phyloP scores from a whole-genome alignment of 2,888 invertebrate species.

The Drosophila monieri region DNA sequence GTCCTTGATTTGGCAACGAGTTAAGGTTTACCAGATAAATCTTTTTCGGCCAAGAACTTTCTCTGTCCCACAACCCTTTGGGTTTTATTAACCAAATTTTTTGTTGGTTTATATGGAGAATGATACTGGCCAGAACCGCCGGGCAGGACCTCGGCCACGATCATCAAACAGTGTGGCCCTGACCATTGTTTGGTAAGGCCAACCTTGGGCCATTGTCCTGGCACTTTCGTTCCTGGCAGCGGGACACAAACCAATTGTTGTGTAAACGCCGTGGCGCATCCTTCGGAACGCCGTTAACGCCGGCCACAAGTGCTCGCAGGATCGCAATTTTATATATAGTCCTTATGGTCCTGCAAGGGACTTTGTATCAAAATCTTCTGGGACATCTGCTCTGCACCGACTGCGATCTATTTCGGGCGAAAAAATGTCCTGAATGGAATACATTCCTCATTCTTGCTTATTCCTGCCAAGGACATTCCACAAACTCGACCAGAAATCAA shows the following conservation, averaged over 20 bases:
- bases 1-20: slow-evolving; percentile 41
- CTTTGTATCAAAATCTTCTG: slow-evolving; percentile 12
- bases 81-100: slow-evolving; percentile 13
- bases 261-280: slow-evolving; percentile 51
- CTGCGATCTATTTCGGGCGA: slow-evolving; percentile 30
- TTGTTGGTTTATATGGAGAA: background rate
- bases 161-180: background rate
- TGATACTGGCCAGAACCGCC: background rate
- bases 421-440: slow-evolving; percentile 38
- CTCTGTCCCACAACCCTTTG: slow-evolving; percentile 18
- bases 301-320: slow-evolving; percentile 38
- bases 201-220: slow-evolving; percentile 44
- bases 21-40: slow-evolving; percentile 14
- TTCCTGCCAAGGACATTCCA: slow-evolving; percentile 10
- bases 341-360: background rate
- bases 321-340: slow-evolving; percentile 2
- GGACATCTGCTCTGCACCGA: slow-evolving; percentile 29
- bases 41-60: background rate
- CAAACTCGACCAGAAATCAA: slow-evolving; percentile 15
- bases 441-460: slow-evolving; percentile 29
- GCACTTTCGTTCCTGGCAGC: background rate
- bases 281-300: slow-evolving; percentile 50
- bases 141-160: background rate
- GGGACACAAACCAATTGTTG: slow-evolving; percentile 31
- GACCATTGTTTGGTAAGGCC: slow-evolving; percentile 1